phyloP scores from a whole-genome alignment of 2,113 vertebrate genomes.

The Theristicus caerulescens region DNA sequence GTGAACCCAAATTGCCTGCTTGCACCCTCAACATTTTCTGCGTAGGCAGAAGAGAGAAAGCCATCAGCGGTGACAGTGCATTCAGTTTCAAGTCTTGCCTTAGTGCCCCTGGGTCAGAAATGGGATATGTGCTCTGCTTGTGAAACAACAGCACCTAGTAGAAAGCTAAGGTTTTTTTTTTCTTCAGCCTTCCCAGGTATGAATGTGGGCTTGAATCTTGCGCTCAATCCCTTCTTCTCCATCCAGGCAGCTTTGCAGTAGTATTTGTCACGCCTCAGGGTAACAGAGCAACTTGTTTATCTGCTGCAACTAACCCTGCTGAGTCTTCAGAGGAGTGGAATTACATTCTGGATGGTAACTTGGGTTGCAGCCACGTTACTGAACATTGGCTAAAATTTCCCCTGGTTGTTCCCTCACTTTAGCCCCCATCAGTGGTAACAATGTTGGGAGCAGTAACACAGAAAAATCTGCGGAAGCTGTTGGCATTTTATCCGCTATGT shows the following conservation, averaged over 20 bases:
- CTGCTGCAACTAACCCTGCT: constrained; percentile 18
- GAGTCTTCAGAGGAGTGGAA: constrained; percentile 57
- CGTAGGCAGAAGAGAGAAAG: neutral
- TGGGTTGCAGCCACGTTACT: neutral
- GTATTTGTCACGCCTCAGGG: constrained; percentile 12
- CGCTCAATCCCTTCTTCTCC: neutral
- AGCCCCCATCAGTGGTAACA: neutral
- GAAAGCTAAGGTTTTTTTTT: neutral
- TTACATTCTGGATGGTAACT: constrained; percentile 36
- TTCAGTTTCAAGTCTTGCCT: neutral
- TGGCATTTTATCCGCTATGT: neutral
- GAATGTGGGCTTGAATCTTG: neutral
- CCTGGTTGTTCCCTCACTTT: neutral
- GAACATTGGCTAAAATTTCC: constrained; percentile 24
- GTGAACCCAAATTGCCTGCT: neutral
- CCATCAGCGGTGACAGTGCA: neutral
- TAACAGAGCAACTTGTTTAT: constrained; percentile 48
- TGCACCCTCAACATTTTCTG: neutral
- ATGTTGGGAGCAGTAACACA: neutral
- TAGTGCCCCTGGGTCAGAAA: neutral
- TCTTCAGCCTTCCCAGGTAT: neutral
- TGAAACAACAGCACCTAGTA: neutral
- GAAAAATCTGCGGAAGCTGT: neutral
- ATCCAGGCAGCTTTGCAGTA: neutral
- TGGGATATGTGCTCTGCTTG: neutral